A percentile compares a stretch with the other conserved stretches of the same genome.
Evolutionary conservation across 1,140 invertebrate genomes (phyloP).

Genomic region (Zaprionus africanus): DNA sequence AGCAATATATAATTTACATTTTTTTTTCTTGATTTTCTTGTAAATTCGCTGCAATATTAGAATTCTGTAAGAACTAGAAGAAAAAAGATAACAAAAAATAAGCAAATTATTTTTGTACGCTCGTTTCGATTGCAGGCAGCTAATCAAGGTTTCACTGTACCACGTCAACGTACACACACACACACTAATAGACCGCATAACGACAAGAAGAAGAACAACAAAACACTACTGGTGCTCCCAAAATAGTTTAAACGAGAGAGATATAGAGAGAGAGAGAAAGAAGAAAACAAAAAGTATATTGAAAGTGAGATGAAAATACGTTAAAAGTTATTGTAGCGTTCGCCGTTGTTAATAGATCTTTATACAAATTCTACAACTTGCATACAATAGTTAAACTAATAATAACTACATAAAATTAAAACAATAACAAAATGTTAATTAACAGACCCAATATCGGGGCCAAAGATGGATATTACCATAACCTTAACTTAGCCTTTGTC

Average conservation of each 20-base stretch:
- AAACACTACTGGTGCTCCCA: slow-evolving; percentile 72
- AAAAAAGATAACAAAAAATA: neutral
- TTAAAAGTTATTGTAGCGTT: slow-evolving; percentile 63
- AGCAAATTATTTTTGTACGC: neutral
- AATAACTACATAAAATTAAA: slow-evolving; percentile 1
- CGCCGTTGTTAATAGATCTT: slow-evolving; percentile 72
- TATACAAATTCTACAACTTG: slow-evolving; percentile 44
- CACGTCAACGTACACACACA: slow-evolving; percentile 15
- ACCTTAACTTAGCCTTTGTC: slow-evolving; percentile 25
- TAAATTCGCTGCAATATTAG: slow-evolving; percentile 32
- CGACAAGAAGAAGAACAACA: slow-evolving; percentile 32
- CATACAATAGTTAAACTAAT: slow-evolving; percentile 36
- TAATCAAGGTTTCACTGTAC: slow-evolving; percentile 40
- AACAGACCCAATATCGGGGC: slow-evolving; percentile 23
- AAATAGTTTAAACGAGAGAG: slow-evolving; percentile 54
- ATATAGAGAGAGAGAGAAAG: slow-evolving; percentile 11
- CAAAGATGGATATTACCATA: slow-evolving; percentile 24
- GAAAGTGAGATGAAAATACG: slow-evolving; percentile 33
- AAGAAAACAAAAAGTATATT: slow-evolving; percentile 39
- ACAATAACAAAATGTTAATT: neutral
- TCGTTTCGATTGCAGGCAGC: neutral
- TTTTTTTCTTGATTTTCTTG: slow-evolving; percentile 13
- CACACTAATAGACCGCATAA: slow-evolving; percentile 5
- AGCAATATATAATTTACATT: slow-evolving; percentile 9
- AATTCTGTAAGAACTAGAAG: slow-evolving; percentile 22